Conservation (phyloP, 1,140 invertebrate genomes). For the Gryllus bimaculatus region DNA sequence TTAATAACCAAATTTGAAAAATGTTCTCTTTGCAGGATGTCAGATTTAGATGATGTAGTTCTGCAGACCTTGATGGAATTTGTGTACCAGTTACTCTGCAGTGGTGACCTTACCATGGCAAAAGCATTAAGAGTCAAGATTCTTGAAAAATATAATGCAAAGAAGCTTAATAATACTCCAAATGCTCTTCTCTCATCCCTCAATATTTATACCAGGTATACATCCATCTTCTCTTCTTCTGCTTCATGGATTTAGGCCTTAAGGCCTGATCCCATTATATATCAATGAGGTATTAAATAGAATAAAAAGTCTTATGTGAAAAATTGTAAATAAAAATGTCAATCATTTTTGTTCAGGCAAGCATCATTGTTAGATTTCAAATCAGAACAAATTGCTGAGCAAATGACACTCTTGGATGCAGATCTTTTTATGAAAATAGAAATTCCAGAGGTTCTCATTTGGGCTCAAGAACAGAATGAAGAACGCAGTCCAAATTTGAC, state of each 20-base stretch:
- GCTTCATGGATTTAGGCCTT: no score
- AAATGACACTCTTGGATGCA: conserved; percentile 95
- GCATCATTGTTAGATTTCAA: conserved; percentile 84
- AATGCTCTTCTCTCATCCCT: conserved; percentile 34
- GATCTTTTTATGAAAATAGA: conserved; percentile 95
- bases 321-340: not conserved
- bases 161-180: conserved; percentile 43
- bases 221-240: no score
- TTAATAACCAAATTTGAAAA: no score
- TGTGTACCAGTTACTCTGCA: conserved; percentile 79
- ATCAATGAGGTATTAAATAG: not conserved
- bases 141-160: conserved; percentile 74
- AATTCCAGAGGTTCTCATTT: conserved; percentile 91
- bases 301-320: not conserved
- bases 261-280: no score
- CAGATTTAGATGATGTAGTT: conserved; percentile 67
- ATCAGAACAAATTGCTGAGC: conserved; percentile 85
- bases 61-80: conserved; percentile 78
- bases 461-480: conserved; percentile 95
- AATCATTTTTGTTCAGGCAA: conserved; percentile 42
- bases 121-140: conserved; percentile 82
- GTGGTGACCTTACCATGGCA: conserved; percentile 77
- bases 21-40: conserved; percentile 34
- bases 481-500: conserved; percentile 93
- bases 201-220: conserved; percentile 31